phyloP scores from a whole-genome alignment of 23 tunicate genomes.

The Botrylloides violaceus region DNA sequence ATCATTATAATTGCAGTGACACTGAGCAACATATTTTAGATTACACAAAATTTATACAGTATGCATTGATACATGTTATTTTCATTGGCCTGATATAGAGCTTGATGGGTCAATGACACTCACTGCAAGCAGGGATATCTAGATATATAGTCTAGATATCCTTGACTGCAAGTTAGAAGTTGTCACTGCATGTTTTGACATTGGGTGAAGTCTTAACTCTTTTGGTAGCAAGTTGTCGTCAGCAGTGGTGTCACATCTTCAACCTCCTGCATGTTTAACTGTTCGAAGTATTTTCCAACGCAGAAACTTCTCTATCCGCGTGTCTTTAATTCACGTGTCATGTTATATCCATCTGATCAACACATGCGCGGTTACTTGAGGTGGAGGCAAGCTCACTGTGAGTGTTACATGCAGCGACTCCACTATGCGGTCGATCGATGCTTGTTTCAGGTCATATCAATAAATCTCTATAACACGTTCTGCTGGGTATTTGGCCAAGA shows the following conservation, averaged over 20 bases:
- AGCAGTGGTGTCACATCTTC: constrained; percentile 78
- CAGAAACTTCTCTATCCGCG: constrained; percentile 69
- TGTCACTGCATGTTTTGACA: background rate
- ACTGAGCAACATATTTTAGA: background rate
- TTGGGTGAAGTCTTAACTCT: no score
- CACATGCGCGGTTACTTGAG: constrained; percentile 79
- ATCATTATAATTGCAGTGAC: background rate
- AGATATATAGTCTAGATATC: no score
- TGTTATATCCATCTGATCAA: constrained; percentile 73
- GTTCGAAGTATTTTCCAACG: constrained; percentile 64
- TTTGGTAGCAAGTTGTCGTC: constrained; percentile 78
- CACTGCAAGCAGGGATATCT: no score
- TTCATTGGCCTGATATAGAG: no score
- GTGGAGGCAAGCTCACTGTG: constrained; percentile 98
- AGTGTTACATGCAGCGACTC: constrained; percentile 14
- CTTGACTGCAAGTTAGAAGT: no score
- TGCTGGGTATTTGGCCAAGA: constrained; percentile 83
- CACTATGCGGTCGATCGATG: background rate
- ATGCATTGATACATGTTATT: no score
- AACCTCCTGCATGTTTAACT: constrained; percentile 56
- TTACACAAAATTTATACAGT: no score
- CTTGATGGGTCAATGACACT: no score
- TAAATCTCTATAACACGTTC: constrained; percentile 86
- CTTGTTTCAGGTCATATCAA: constrained; percentile 77
- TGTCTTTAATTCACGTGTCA: constrained; percentile 65